A percentile compares a stretch with the other conserved stretches of the same genome.
These are phyloP conservation scores for Drosophila busckii DNA, from an alignment of 1,140 invertebrate genomes.

Conservation along the genomic window DNA sequence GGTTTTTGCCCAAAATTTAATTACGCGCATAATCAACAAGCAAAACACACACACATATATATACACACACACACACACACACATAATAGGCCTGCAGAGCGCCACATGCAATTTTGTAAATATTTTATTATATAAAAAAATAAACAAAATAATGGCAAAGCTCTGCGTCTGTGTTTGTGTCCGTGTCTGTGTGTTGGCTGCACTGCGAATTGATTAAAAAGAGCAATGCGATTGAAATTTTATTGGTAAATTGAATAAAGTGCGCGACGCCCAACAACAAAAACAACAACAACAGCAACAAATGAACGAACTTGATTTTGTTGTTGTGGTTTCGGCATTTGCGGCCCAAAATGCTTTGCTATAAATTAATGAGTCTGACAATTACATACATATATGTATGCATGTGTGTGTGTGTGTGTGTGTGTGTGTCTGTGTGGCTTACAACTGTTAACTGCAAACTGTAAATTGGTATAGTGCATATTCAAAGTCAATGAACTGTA, in stretches of 20 bases:
- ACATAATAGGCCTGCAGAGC: slow-evolving; percentile 23
- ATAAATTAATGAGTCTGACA: slow-evolving; percentile 40
- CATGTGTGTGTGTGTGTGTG: not conserved
- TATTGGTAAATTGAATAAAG: slow-evolving; percentile 78
- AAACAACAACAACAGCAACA: too few relatives aligned
- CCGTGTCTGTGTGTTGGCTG: too few relatives aligned
- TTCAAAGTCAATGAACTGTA: slow-evolving; percentile 13
- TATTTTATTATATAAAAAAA: too few relatives aligned
- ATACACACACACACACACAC: slow-evolving; percentile 3
- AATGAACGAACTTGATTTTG: slow-evolving; percentile 26
- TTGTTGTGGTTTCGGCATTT: slow-evolving; percentile 2
- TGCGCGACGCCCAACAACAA: slow-evolving; percentile 36
- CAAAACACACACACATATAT: not conserved
- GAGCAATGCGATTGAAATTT: slow-evolving; percentile 77
- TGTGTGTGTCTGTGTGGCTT: slow-evolving; percentile 6
- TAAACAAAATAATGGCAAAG: slow-evolving; percentile 68
- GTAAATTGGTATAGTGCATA: slow-evolving; percentile 1
- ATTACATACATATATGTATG: not conserved
- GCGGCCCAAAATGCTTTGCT: slow-evolving; percentile 31
- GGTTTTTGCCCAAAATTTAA: slow-evolving; percentile 63
- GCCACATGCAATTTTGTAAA: too few relatives aligned
- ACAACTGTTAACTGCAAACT: slow-evolving; percentile 6
- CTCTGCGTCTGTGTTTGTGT: slow-evolving; percentile 48
- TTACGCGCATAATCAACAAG: slow-evolving; percentile 52
- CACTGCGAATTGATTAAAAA: slow-evolving; percentile 77